Evolutionary conservation across 2,113 vertebrate genomes (phyloP), one percentile per base, ranked within the genome.

Genomic region (Otus sunia): DNA sequence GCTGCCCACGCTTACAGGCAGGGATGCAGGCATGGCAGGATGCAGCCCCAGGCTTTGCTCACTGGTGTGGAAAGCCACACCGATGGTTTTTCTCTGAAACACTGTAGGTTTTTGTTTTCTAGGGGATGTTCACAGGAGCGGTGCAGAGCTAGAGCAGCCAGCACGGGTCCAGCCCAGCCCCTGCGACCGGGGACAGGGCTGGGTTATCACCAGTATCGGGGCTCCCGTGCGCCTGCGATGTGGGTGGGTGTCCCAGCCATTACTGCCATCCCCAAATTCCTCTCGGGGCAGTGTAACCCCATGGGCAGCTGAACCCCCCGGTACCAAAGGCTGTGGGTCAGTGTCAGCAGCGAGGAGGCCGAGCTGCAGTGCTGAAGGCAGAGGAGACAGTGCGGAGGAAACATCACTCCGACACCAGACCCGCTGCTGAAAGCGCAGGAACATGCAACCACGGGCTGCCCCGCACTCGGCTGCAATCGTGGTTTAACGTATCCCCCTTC

Each of bases 381-480:
- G 12, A 0, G 4, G 8, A 14, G 56, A 30, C 17, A 3, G 14
- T 20, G 6, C 0, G 1, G 17, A 79, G 55, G 30, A 18, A 56
- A 34, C 0, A 0, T 4, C 12, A 0, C 22, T 60, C 34, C 0
- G 2, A 0, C 32, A 0, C 12, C 1, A 21, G 59, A 36, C 12
- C 22, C 47, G 75, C 80, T 37, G 64, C 63, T 74, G 67, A 19
- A 50, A 80, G 34, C 3, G 0, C 68, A 56, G 41, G 71, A 21
- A 3, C 6, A 1, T 11, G 29, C 21, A 3, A 11, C 77, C 55
- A 4, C 0, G 4, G 14, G n/a, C 63, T 45, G 86, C 23, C 58
- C 53, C 7, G 1, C 3, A 2, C 62, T 4, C 0, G 3, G 64
- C 80, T 60, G 69, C 75, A 34, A 6, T 4, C 5, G 6, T 0